Evolutionary conservation across 2,888 invertebrate species (phyloP).

Genomic region (Macaria liturata): DNA sequence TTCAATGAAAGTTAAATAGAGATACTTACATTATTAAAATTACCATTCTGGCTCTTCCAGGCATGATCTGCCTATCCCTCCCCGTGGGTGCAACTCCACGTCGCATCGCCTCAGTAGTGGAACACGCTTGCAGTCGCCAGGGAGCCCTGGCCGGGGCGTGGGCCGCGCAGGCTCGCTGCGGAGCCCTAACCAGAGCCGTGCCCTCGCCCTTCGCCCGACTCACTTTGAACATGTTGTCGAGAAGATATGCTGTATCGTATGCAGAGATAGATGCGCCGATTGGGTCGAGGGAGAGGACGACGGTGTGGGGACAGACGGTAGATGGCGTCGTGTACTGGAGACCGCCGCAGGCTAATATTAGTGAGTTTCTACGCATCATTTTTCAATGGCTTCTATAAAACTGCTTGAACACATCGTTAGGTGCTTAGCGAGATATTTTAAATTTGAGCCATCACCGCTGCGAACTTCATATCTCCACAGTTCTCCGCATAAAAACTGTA

Average conservation of each 20-base stretch:
- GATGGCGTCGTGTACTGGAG: constrained; percentile 87
- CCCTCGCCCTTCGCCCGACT: constrained; percentile 80
- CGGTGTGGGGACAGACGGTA: constrained; percentile 86
- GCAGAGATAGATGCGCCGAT: constrained; percentile 81
- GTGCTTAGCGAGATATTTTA: no score
- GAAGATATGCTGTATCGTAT: constrained; percentile 86
- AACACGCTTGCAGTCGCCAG: constrained; percentile 70
- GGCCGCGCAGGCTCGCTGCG: constrained; percentile 74
- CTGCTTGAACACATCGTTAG: no score
- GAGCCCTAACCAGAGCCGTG: constrained; percentile 84
- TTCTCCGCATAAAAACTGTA: no score
- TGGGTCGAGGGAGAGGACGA: constrained; percentile 69
- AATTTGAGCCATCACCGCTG: no score
- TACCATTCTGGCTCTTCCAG: constrained; percentile 53
- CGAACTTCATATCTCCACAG: no score
- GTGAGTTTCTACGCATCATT: constrained; percentile 70
- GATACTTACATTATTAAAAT: no score
- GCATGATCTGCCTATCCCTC: constrained; percentile 86
- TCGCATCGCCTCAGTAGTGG: constrained; percentile 60
- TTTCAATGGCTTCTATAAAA: no score
- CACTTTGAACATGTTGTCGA: constrained; percentile 85
- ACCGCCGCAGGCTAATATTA: constrained; percentile 90
- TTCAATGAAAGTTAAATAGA: no score
- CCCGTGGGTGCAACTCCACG: constrained; percentile 79
- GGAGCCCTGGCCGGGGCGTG: constrained; percentile 78